Evolutionary conservation across 2,888 invertebrate genomes (phyloP).

Genomic region (Drosophila mimica): DNA sequence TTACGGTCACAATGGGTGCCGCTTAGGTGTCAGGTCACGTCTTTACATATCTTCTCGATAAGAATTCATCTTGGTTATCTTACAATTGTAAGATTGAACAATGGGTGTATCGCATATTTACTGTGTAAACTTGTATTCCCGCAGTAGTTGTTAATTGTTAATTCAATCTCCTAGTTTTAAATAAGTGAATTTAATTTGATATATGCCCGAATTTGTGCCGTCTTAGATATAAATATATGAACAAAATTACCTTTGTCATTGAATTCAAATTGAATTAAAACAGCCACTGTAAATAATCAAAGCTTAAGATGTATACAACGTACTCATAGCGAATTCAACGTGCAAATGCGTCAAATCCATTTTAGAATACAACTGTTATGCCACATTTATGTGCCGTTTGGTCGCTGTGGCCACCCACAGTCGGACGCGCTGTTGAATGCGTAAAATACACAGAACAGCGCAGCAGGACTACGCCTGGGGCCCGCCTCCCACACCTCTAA

Average conservation of each 20-base stretch:
- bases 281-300: not conserved
- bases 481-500: not conserved
- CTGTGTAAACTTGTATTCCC: not conserved
- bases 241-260: not conserved
- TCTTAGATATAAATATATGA: not conserved
- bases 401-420: slow-evolving; percentile 10
- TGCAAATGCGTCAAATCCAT: slow-evolving; percentile 28
- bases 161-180: not conserved
- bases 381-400: slow-evolving; percentile 60
- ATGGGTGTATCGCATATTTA: not conserved
- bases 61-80: too few relatives aligned
- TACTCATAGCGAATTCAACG: slow-evolving; percentile 28
- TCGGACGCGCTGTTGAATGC: slow-evolving; percentile 63
- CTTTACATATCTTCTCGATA: too few relatives aligned
- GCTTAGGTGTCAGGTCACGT: too few relatives aligned
- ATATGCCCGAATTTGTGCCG: not conserved
- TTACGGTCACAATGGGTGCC: too few relatives aligned
- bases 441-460: slow-evolving; percentile 69
- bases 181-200: not conserved
- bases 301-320: slow-evolving; percentile 25
- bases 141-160: not conserved
- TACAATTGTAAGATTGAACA: too few relatives aligned
- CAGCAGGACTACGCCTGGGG: not conserved
- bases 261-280: not conserved
- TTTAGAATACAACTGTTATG: slow-evolving; percentile 40